A percentile compares a stretch with the other conserved stretches of the same genome.
Evolutionary conservation across 2,888 invertebrate species (phyloP).

Genomic region (Antheraea assamensis): DNA sequence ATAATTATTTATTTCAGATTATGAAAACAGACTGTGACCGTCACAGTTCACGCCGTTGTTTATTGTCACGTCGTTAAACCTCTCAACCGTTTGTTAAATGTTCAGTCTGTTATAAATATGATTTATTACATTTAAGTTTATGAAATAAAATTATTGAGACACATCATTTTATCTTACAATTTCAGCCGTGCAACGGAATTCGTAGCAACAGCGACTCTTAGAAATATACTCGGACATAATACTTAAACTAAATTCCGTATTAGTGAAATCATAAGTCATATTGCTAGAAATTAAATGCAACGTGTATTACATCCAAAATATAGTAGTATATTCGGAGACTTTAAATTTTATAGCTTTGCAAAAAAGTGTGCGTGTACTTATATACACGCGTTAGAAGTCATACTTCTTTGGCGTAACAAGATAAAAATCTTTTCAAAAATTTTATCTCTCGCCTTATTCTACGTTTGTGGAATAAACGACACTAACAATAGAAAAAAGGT

Average conservation of each 20-base stretch:
- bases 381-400: no score
- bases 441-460: no score
- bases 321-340: conserved; percentile 51
- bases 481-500: no score
- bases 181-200: conserved; percentile 63
- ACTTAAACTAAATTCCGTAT: conserved; percentile 83
- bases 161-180: conserved; percentile 19
- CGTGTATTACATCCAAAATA: conserved; percentile 55
- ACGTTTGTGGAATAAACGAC: no score
- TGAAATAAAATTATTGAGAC: neutral
- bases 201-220: conserved; percentile 68
- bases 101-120: conserved; percentile 50
- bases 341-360: conserved; percentile 52
- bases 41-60: conserved; percentile 93
- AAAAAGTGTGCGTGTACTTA: conserved; percentile 48
- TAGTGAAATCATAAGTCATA: conserved; percentile 81
- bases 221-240: conserved; percentile 84
- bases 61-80: conserved; percentile 88
- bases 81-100: conserved; percentile 83
- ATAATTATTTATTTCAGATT: conserved; percentile 81
- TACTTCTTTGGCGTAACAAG: no score
- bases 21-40: conserved; percentile 91
- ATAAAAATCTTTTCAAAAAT: no score
- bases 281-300: conserved; percentile 81
- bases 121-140: conserved; percentile 15